These are phyloP conservation scores for Anabacerthia variegaticeps DNA, from an alignment of 2,797 vertebrate species.

Conservation along the genomic window DNA sequence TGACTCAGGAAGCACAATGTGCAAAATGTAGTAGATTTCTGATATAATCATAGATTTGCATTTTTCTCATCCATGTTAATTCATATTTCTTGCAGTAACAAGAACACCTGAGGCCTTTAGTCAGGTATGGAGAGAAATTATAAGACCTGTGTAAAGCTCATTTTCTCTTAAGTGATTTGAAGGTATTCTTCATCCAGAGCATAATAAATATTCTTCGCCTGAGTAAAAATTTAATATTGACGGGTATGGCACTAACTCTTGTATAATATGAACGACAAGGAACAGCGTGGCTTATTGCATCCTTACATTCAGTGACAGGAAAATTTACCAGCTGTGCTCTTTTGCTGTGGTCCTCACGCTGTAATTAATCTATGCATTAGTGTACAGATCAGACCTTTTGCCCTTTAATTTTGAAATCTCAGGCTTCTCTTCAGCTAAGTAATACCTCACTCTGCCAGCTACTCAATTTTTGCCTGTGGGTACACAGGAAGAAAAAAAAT, in stretches of 20 bases:
- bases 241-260: background rate
- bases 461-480: background rate
- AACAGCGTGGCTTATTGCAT: accelerated
- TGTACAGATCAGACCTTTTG: background rate
- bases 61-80: background rate
- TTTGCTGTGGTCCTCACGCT: background rate
- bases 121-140: background rate
- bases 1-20: background rate
- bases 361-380: background rate
- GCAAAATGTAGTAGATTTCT: background rate
- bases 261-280: background rate
- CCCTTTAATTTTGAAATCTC: constrained; percentile 1
- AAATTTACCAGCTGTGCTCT: background rate
- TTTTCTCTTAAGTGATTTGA: background rate
- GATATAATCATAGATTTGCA: background rate
- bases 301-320: background rate
- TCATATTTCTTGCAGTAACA: background rate
- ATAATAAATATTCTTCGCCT: background rate
- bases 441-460: background rate
- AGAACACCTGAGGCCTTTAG: background rate
- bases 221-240: background rate
- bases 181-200: background rate
- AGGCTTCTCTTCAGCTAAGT: background rate
- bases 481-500: background rate
- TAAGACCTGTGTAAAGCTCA: background rate